Percentiles rank a stretch among this genome's conserved stretches.
phyloP scores from a whole-genome alignment of 2,888 invertebrate genomes.

The Cryptops parisi region DNA sequence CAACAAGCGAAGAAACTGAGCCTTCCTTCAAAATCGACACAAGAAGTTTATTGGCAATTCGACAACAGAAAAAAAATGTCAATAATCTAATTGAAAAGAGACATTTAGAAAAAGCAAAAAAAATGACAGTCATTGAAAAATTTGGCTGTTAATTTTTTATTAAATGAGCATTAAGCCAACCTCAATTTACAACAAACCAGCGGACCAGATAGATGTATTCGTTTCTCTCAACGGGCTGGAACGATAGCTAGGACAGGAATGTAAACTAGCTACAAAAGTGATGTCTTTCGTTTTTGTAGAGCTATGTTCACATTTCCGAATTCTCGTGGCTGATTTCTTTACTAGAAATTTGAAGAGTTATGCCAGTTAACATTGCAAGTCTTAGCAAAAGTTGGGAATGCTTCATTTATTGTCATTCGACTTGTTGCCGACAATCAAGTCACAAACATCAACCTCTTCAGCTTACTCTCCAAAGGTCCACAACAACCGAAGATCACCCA shows the following conservation, averaged over 20 bases:
- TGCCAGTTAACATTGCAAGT: not conserved
- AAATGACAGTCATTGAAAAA: no score
- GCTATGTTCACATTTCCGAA: no score
- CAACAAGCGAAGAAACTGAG: no score
- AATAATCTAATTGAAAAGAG: no score
- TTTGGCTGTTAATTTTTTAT: not conserved
- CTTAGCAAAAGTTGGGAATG: not conserved
- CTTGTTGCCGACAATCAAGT: not conserved
- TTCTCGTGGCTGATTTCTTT: not conserved
- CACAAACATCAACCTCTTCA: not conserved
- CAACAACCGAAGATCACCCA: no score
- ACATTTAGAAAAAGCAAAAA: no score
- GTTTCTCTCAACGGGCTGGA: not conserved
- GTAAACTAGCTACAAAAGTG: not conserved
- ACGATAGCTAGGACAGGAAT: not conserved
- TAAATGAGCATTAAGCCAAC: not conserved
- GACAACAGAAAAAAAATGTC: no score
- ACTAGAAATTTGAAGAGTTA: not conserved
- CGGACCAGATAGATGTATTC: not conserved
- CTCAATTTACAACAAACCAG: not conserved
- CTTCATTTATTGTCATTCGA: not conserved
- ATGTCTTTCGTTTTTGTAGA: not conserved
- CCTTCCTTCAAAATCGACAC: no score
- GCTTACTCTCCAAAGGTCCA: not conserved
- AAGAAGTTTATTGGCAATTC: no score